Evolutionary conservation across 2,113 vertebrate species (phyloP).

Genomic region (Gopherus evgoodei): DNA sequence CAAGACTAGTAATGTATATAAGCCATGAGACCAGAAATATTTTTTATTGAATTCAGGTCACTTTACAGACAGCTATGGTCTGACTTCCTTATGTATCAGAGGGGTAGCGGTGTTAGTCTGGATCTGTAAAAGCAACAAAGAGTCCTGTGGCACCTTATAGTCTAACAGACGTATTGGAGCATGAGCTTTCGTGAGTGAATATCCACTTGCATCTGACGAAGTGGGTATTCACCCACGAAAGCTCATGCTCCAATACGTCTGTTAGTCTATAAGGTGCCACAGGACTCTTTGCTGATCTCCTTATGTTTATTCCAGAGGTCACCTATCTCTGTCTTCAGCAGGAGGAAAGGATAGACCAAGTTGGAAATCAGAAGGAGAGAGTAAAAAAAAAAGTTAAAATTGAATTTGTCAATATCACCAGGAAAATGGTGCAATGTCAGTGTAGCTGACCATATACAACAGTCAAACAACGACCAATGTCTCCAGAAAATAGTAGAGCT

Average conservation of each 20-base stretch:
- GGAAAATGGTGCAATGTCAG: conserved; percentile 2
- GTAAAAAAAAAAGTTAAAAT: background rate
- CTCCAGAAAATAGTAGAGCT: background rate
- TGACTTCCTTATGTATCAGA: conserved; percentile 1
- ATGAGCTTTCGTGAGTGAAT: too few species aligned
- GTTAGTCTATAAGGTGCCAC: too few species aligned
- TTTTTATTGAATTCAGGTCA: conserved; percentile 58
- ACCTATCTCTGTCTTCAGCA: background rate
- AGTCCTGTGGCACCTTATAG: too few species aligned
- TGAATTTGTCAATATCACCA: background rate
- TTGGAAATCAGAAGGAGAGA: background rate
- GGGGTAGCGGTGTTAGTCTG: too few species aligned
- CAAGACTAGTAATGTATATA: background rate
- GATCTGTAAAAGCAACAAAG: too few species aligned
- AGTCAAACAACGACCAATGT: background rate
- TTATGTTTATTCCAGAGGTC: conserved; percentile 24
- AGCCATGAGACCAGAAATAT: background rate
- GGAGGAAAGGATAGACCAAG: background rate
- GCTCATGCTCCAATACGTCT: too few species aligned
- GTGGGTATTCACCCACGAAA: too few species aligned
- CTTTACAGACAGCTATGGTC: conserved; percentile 51
- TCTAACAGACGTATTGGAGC: too few species aligned
- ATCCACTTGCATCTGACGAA: too few species aligned
- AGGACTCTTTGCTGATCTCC: background rate
- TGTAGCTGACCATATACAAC: background rate